These are phyloP conservation scores for Python bivittatus DNA, from an alignment of 2,113 vertebrate species.

Conservation along the genomic window DNA sequence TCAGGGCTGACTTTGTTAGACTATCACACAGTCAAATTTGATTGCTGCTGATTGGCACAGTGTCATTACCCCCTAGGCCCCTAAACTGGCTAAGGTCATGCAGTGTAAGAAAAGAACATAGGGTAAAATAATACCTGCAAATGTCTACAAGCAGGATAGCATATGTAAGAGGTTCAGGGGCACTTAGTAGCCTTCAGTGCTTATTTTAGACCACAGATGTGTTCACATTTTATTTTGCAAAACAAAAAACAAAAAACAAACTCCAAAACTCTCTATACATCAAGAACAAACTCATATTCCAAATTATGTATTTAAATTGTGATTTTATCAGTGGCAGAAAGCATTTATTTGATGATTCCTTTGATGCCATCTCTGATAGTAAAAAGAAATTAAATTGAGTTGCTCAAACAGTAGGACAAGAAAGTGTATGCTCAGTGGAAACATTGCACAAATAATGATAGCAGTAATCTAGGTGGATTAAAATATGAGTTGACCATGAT, in stretches of 20 bases:
- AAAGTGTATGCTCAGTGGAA: neutral
- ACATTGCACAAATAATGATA: neutral
- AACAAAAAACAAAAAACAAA: neutral
- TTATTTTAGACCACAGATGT: slow-evolving; percentile 24
- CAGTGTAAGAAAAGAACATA: neutral
- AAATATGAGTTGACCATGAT: neutral
- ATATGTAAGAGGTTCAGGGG: neutral
- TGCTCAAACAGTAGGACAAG: neutral
- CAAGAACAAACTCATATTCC: slow-evolving; percentile 42
- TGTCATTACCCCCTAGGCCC: neutral
- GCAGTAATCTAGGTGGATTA: neutral
- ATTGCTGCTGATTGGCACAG: neutral
- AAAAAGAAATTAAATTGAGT: neutral
- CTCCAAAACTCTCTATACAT: neutral
- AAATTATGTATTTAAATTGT: slow-evolving; percentile 30
- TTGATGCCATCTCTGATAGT: slow-evolving; percentile 5
- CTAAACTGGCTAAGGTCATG: too few species aligned
- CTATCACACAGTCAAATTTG: neutral
- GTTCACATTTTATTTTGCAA: neutral
- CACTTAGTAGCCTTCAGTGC: neutral
- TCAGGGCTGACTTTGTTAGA: neutral
- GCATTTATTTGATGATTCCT: slow-evolving; percentile 35
- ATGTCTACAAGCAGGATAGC: neutral
- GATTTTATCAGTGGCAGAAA: slow-evolving; percentile 40
- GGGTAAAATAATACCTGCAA: neutral